Base-by-base conservation (phyloP, 1,140 invertebrate species). In the Pogonognathellus flavescens region DNA sequence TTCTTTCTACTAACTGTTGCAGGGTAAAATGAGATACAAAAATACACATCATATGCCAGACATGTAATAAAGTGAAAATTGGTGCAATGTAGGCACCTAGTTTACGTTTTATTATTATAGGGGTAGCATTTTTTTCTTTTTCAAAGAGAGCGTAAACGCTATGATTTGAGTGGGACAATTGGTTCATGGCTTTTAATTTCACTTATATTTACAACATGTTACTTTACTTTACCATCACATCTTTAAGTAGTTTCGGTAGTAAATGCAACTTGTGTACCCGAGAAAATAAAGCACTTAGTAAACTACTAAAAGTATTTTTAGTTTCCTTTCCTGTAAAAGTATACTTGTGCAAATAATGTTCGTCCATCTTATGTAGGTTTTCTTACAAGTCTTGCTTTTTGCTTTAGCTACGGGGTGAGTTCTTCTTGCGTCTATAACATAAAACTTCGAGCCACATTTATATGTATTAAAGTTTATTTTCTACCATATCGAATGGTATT, bases 111-210 rank as follows among this genome's bases (percentile, higher is more conserved):
- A 59, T 14, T 59, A 14, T 59, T 59, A 59, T 59, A 59, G 22
- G 62, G 62, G 11, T 14, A 25, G 62, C 2, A 20, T 60, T 70
- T 70, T 70, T 70, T 70, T 14, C 66, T 76, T 2, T 57, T 76
- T 18, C 41, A 76, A 76, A 76, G 70, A 50, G 70, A 76, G 70
- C 41, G 70, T 25, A 76, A 76, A 76, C 20, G 25, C 62, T 13
- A 66, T 66, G 62, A 50, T 49, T 76, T 76, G 25, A 76, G 70
- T 76, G 14, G 70, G 18, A 76, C 70, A 76, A 76, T 62, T 20
- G 14, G 59, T 62, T 62, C n/a, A 62, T 50, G 0, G n/a, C 70
- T n/a, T 20, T 76, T 49, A 8, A 57, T 57, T 57, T 13, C 53
- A 50, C 22, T 16, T 76, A 31, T 66, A 76, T 50, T 41, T 41